A percentile compares a stretch with the other conserved stretches of the same genome.
Evolutionary conservation across 2,113 vertebrate species (phyloP).

Genomic region (Pygoscelis antarcticus): DNA sequence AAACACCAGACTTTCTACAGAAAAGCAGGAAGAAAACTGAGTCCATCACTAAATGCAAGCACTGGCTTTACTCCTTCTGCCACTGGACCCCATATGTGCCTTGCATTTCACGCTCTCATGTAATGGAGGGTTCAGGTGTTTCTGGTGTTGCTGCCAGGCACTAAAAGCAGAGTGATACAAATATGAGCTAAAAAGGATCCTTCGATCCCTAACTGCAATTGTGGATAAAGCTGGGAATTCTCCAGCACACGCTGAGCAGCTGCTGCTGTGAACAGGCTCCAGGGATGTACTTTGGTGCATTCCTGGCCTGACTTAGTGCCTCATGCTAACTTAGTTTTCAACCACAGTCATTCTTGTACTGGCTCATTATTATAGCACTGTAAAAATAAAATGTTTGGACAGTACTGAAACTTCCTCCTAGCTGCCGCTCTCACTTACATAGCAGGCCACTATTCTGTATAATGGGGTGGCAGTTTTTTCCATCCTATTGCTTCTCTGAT

Average conservation of each 20-base stretch:
- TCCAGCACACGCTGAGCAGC: constrained; percentile 51
- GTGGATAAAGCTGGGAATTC: constrained; percentile 41
- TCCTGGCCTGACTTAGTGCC: constrained; percentile 42
- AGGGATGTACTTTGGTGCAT: constrained; percentile 62
- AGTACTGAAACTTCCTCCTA: background rate
- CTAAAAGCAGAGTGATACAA: constrained; percentile 41
- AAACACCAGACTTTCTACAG: background rate
- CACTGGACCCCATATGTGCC: background rate
- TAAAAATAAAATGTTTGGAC: constrained; percentile 41
- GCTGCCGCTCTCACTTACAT: background rate
- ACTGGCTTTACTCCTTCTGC: background rate
- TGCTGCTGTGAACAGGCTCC: constrained; percentile 59
- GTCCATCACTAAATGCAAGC: background rate
- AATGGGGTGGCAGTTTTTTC: background rate
- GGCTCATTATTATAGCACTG: background rate
- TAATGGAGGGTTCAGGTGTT: constrained; percentile 53
- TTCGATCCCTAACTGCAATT: background rate
- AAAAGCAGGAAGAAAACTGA: background rate
- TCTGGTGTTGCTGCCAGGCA: constrained; percentile 25
- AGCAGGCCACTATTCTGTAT: background rate
- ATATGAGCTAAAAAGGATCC: constrained; percentile 21
- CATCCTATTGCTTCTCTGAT: background rate
- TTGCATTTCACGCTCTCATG: background rate
- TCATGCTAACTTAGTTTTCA: constrained; percentile 45
- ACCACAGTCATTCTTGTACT: constrained; percentile 39